A percentile compares a stretch with the other conserved stretches of the same genome.
Evolutionary conservation across 2,888 invertebrate genomes (phyloP).

Genomic region (Caenorhabditis sp.): DNA sequence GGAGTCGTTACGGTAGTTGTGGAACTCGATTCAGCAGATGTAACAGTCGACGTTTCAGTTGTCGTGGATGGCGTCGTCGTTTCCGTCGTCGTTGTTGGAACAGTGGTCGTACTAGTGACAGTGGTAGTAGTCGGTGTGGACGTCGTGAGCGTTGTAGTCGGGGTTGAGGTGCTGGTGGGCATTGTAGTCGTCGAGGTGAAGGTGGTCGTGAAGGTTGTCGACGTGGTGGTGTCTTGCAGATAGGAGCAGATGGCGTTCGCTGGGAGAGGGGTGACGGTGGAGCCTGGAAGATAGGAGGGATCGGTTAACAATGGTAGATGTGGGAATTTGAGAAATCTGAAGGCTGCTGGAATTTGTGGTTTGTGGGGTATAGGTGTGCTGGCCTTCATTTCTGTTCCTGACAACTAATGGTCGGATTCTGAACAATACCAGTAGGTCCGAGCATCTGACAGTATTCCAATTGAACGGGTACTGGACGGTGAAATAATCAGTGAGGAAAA

Average conservation of each 20-base stretch:
- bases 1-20: constrained; percentile 10
- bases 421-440: too few relatives aligned
- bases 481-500: too few relatives aligned
- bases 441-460: too few relatives aligned
- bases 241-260: constrained; percentile 47
- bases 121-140: constrained; percentile 13
- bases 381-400: too few relatives aligned
- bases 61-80: constrained; percentile 35
- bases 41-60: not conserved
- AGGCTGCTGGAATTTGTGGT: not conserved
- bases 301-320: not conserved
- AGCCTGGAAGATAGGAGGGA: constrained; percentile 37
- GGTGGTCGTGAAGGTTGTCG: constrained; percentile 47
- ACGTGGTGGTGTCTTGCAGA: constrained; percentile 46
- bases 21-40: not conserved
- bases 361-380: too few relatives aligned
- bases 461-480: too few relatives aligned
- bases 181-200: constrained; percentile 28
- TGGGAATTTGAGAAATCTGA: not conserved
- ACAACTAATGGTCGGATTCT: too few relatives aligned
- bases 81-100: constrained; percentile 10
- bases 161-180: constrained; percentile 13
- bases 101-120: constrained; percentile 22
- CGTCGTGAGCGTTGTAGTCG: not conserved
- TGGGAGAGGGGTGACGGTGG: constrained; percentile 29